Conservation (phyloP, 2,888 invertebrate species). For the Hololepta plana region DNA sequence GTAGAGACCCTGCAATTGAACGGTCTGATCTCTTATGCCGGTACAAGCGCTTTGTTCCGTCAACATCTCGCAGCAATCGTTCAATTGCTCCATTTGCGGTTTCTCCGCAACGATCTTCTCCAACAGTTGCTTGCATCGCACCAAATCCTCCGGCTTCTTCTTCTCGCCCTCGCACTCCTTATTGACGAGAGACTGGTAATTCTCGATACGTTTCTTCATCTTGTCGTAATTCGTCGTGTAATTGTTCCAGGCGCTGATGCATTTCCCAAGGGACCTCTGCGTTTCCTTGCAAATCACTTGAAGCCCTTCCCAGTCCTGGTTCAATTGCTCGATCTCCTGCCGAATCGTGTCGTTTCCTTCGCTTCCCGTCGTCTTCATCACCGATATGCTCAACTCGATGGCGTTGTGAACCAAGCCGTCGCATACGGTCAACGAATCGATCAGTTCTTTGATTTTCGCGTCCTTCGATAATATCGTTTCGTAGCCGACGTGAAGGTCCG, state of each 20-base stretch:
- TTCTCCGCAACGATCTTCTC: conserved; percentile 61
- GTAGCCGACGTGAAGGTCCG: conserved; percentile 78
- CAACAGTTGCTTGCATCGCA: conserved; percentile 53
- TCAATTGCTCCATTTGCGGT: conserved; percentile 62
- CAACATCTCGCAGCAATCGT: conserved; percentile 70
- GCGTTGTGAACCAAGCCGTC: conserved; percentile 56
- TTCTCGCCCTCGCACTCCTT: conserved; percentile 44
- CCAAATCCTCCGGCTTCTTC: conserved; percentile 60
- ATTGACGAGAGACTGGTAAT: conserved; percentile 45
- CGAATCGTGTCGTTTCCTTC: conserved; percentile 75
- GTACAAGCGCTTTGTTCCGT: conserved; percentile 75
- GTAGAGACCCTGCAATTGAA: conserved; percentile 66
- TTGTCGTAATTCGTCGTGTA: conserved; percentile 54
- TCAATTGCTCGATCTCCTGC: conserved; percentile 65
- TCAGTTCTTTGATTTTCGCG: conserved; percentile 51
- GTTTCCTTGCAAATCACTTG: conserved; percentile 61
- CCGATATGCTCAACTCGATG: conserved; percentile 52
- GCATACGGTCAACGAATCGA: conserved; percentile 48
- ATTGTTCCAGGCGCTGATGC: conserved; percentile 64
- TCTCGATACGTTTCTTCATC: conserved; percentile 58
- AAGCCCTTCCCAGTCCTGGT: conserved; percentile 65
- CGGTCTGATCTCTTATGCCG: conserved; percentile 72
- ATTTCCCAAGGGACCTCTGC: conserved; percentile 53
- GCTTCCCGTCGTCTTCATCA: conserved; percentile 57
- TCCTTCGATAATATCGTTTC: conserved; percentile 59